Conservation (phyloP, 2,797 vertebrate genomes). For the Parauchenoglanis punctatus region DNA sequence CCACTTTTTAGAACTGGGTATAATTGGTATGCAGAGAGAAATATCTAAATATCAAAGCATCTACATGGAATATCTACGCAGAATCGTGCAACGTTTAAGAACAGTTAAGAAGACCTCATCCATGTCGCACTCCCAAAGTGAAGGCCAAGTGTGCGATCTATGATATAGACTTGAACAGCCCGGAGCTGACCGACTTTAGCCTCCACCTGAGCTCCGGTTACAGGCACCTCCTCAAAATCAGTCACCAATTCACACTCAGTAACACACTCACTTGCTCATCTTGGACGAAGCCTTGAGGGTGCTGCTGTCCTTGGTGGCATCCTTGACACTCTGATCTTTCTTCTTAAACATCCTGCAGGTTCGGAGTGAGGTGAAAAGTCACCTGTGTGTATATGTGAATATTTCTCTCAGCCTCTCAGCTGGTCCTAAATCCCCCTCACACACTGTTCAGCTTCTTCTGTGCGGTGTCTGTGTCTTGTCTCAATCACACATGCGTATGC, state of each 20-base stretch:
- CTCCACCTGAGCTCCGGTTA: conserved; percentile 21
- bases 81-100: neutral
- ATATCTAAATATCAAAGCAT: neutral
- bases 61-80: neutral
- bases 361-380: conserved; percentile 51
- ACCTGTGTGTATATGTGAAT: conserved; percentile 28
- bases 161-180: neutral
- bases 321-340: conserved; percentile 57
- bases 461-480: neutral
- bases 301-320: conserved; percentile 32
- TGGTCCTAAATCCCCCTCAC: conserved; percentile 43
- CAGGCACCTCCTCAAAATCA: conserved; percentile 20
- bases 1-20: neutral
- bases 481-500: conserved; percentile 30
- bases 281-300: conserved; percentile 67
- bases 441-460: conserved; percentile 18
- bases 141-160: neutral
- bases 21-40: neutral
- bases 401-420: conserved; percentile 28
- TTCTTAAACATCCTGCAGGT: conserved; percentile 75
- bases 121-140: conserved; percentile 54
- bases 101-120: neutral
- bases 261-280: conserved; percentile 72
- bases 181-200: conserved; percentile 48
- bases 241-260: neutral